phyloP scores from a whole-genome alignment of 2,113 vertebrate species.

The Dromaius novaehollandiae region DNA sequence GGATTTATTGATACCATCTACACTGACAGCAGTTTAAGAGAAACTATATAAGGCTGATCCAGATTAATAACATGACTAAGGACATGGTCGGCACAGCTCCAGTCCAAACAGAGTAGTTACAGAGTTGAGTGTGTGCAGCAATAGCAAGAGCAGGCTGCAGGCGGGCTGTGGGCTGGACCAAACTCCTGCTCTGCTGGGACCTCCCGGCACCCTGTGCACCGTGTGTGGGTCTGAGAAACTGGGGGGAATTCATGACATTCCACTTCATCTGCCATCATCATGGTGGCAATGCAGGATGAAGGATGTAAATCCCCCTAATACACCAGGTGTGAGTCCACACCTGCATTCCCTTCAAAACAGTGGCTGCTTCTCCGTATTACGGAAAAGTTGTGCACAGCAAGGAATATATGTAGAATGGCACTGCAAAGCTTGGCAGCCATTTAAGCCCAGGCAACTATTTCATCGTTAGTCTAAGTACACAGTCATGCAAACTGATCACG shows the following conservation, averaged over 20 bases:
- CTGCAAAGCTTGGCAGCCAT: constrained; percentile 17
- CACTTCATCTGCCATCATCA: neutral
- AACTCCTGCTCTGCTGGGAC: neutral
- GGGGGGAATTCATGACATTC: neutral
- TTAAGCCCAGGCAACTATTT: constrained; percentile 46
- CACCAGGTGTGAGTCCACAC: constrained; percentile 37
- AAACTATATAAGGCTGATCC: neutral
- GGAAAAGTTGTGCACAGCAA: neutral
- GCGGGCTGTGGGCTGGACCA: neutral
- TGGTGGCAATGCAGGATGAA: neutral
- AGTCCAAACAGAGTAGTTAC: fast-evolving
- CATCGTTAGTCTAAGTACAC: constrained; percentile 47
- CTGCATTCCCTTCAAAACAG: constrained; percentile 14
- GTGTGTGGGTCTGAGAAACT: fast-evolving
- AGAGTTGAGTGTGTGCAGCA: neutral
- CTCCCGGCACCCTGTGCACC: neutral
- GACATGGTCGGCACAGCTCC: neutral
- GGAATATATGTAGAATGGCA: constrained; percentile 27
- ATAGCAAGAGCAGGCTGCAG: neutral
- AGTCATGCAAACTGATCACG: constrained; percentile 47
- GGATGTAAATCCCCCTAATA: neutral
- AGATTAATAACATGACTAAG: neutral
- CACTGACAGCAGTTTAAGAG: neutral
- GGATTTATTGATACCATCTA: neutral
- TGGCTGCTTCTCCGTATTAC: neutral